Conservation (phyloP, 2,113 vertebrate genomes). For the Laticauda colubrina region DNA sequence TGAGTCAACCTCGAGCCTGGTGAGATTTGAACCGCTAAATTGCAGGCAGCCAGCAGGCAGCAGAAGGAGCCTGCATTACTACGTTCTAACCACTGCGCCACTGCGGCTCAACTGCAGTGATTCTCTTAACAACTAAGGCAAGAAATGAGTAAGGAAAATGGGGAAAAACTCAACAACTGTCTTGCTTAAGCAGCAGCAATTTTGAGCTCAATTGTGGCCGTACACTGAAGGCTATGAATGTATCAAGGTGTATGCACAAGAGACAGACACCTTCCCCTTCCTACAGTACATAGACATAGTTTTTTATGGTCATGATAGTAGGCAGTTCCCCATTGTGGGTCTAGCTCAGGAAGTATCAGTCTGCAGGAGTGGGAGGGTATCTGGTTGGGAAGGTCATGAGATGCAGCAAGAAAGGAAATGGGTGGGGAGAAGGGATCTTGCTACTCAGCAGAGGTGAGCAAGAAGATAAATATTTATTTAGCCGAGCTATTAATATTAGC, state of each 20-base stretch:
- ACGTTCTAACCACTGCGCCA: no score
- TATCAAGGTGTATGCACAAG: neutral
- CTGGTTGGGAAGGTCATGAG: neutral
- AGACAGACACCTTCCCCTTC: neutral
- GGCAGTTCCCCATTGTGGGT: neutral
- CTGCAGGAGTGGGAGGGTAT: neutral
- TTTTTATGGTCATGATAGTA: neutral
- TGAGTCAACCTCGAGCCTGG: no score
- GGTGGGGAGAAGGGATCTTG: neutral
- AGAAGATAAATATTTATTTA: neutral
- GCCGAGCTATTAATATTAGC: neutral
- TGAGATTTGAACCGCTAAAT: no score
- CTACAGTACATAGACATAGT: neutral
- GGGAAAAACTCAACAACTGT: neutral
- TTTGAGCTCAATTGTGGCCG: neutral
- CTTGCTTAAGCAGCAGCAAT: neutral
- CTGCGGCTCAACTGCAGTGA: neutral
- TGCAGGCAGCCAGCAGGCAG: no score
- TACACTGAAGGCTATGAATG: neutral
- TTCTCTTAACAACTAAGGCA: neutral
- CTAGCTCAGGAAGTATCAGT: neutral
- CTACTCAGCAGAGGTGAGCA: neutral
- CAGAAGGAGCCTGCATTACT: no score
- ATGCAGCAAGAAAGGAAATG: neutral
- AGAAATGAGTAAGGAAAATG: neutral